Evolutionary conservation across 1,140 invertebrate species (phyloP).

Genomic region (Anoplolepis gracilipes): DNA sequence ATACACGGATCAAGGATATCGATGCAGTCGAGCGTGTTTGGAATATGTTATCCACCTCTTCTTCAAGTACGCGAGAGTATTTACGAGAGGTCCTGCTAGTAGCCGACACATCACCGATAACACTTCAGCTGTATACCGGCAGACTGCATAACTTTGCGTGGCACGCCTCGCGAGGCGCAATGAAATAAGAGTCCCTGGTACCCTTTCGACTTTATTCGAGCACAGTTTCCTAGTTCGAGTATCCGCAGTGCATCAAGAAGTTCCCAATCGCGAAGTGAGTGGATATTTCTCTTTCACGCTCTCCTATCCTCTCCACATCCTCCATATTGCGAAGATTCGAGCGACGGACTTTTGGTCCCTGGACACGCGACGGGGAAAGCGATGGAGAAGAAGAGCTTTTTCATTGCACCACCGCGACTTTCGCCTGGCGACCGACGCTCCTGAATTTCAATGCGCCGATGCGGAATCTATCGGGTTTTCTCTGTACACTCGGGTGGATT

Average conservation of each 20-base stretch:
- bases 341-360: conserved; percentile 34
- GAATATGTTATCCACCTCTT: conserved; percentile 63
- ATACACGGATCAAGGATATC: conserved; percentile 51
- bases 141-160: conserved; percentile 64
- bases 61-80: conserved; percentile 32
- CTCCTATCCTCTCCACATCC: neutral
- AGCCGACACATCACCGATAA: conserved; percentile 67
- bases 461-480: conserved; percentile 47
- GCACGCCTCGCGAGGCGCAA: conserved; percentile 57
- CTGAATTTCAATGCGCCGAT: conserved; percentile 63
- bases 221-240: conserved; percentile 40
- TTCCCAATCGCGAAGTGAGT: conserved; percentile 30
- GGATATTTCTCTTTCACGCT: conserved; percentile 55
- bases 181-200: conserved; percentile 64
- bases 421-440: conserved; percentile 26
- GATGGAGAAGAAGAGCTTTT: conserved; percentile 50
- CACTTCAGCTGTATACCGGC: conserved; percentile 15
- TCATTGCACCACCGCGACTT: conserved; percentile 44
- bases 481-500: conserved; percentile 45
- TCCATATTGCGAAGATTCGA: conserved; percentile 42
- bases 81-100: conserved; percentile 53
- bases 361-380: conserved; percentile 42
- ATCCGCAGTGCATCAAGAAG: conserved; percentile 63
- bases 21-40: conserved; percentile 45
- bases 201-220: conserved; percentile 64